Conservation (phyloP, 2,113 vertebrate genomes). For the Notothenia rossii region DNA sequence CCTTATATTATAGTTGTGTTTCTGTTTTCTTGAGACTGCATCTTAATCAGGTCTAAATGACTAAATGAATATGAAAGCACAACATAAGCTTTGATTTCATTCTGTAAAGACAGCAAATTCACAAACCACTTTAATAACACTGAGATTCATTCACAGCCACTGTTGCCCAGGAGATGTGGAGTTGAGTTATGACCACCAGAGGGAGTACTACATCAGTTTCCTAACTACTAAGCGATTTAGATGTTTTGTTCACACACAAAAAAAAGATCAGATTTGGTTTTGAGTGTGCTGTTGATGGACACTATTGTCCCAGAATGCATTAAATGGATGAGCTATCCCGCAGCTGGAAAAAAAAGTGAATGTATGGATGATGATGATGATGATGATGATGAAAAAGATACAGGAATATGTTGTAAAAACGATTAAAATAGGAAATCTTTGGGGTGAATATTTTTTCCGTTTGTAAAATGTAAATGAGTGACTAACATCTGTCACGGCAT, state of each 20-base stretch:
- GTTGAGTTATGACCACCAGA: conserved; percentile 14
- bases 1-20: too few relatives aligned
- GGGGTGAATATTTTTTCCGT: too few relatives aligned
- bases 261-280: too few relatives aligned
- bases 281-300: neutral
- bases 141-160: neutral
- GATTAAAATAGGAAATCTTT: too few relatives aligned
- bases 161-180: too few relatives aligned
- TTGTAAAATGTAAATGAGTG: neutral
- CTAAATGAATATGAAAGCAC: too few relatives aligned
- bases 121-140: neutral
- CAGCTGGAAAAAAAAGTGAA: neutral
- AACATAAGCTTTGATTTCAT: neutral
- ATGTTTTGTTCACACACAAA: neutral
- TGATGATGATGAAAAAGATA: neutral
- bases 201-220: neutral
- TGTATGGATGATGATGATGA: neutral
- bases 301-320: neutral
- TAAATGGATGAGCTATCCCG: neutral
- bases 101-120: neutral
- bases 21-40: too few relatives aligned
- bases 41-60: too few relatives aligned
- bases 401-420: neutral
- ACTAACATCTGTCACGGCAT: neutral
- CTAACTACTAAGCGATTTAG: neutral